phyloP scores from a whole-genome alignment of 2,888 invertebrate genomes.

The Sussaba pulchella region DNA sequence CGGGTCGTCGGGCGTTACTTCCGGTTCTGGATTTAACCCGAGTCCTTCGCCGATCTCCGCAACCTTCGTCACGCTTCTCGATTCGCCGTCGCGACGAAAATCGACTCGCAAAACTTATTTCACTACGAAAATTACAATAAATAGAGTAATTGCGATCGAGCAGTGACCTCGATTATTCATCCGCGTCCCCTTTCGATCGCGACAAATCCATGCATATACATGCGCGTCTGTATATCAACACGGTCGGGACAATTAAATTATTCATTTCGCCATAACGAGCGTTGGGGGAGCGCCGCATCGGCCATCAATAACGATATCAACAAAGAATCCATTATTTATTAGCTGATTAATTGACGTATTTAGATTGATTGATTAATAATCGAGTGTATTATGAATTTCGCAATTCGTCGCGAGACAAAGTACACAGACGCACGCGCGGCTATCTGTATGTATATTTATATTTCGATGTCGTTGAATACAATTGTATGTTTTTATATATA shows the following conservation, averaged over 20 bases:
- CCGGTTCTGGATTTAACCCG: too few species aligned
- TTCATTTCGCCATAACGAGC: not conserved
- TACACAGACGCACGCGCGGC: not conserved
- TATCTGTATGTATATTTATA: conserved; percentile 13
- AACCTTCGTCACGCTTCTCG: not conserved
- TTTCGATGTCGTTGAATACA: too few species aligned
- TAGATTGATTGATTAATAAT: conserved; percentile 51
- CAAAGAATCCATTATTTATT: conserved; percentile 36
- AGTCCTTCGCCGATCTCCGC: conserved; percentile 35
- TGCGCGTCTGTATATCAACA: not conserved
- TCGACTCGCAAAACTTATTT: too few species aligned
- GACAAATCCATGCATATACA: not conserved
- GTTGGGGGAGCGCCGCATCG: not conserved
- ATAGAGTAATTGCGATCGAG: too few species aligned
- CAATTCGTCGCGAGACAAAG: conserved; percentile 16
- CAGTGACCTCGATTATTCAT: not conserved
- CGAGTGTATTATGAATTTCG: not conserved
- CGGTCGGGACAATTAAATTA: conserved; percentile 10
- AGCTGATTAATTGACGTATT: conserved; percentile 46
- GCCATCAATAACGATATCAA: conserved; percentile 23
- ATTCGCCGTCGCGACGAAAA: not conserved
- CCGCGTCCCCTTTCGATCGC: not conserved
- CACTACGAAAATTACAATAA: too few species aligned
- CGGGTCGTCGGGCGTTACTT: conserved; percentile 52
- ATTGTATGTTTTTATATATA: too few species aligned